Base-by-base conservation (phyloP, 2,113 vertebrate genomes). In the Pseudorectes ferrugineus region DNA sequence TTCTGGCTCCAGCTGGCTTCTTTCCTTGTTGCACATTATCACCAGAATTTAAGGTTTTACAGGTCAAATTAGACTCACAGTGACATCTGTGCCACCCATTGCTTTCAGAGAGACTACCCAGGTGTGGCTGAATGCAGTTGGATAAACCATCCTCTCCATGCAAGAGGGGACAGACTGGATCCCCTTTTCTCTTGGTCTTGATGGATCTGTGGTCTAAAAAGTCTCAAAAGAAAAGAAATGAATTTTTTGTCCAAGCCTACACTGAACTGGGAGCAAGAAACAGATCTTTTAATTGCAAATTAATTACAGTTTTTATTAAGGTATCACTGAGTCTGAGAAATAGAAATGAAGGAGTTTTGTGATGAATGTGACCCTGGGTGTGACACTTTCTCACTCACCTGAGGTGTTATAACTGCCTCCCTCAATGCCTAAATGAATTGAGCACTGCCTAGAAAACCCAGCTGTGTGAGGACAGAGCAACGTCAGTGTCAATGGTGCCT, bases 31-130 rank as follows among this genome's bases (percentile, higher is more conserved):
- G n/a, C 48, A 83, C 75, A 67, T 96, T 92, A 88, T 88, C 67
- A 88, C 59, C 28, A 74, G 63, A 92, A 80, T 94, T 96, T 95
- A 94, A 85, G 75, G 81, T 73, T 97, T 89, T 88, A 28, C 67
- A 79, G 85, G 78, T 88, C 92, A 85, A 76, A 91, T 95, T 85
- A 79, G 78, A 89, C 63, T 42, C 33, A 10, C 28, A 63, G 85
- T 83, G 78, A 68, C 71, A 74, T 80, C 73, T 92, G 73, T 87
- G 76, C 52, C 67, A 90, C 43, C 63, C 46, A 4, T 33, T 80
- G 70, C 78, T 91, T 85, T 83, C 75, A 77, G 79, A 88, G 33
- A 40, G 52, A 80, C 43, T 88, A 8, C n/a, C n/a, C 59, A 80
- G 71, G 55, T 93, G 72, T 86, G 73, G 25, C 46, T 88, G 51